Percentiles rank a stretch among this genome's conserved stretches.
phyloP scores from a whole-genome alignment of 37 sponge, comb jelly and placozoan species.

The Mnemiopsis leidyi region DNA sequence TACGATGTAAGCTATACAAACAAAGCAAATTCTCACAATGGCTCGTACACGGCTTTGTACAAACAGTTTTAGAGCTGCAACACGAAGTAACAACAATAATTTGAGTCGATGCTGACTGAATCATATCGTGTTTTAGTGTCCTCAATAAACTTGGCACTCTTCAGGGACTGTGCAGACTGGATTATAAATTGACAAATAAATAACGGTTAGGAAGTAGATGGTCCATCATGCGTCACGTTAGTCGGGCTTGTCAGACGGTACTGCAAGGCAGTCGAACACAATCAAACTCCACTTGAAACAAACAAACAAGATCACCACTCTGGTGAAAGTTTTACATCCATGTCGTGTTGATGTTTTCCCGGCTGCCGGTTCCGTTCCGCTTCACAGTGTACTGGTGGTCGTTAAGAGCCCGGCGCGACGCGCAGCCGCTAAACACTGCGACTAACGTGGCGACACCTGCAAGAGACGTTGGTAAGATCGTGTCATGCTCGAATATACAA shows the following conservation, averaged over 20 bases:
- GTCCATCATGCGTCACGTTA: no score
- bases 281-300: not conserved
- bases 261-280: no score
- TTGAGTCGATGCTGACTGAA: not conserved
- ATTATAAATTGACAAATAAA: not conserved
- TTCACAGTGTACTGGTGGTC: slow-evolving; percentile 54
- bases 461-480: not conserved
- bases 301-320: not conserved
- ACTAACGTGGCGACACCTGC: not conserved
- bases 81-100: not conserved
- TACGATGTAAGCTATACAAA: not conserved
- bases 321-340: slow-evolving; percentile 7
- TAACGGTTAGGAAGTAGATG: not conserved
- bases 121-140: not conserved
- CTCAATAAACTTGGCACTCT: not conserved
- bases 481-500: no score
- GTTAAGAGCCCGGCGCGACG: slow-evolving; percentile 2
- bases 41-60: not conserved
- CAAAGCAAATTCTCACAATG: not conserved
- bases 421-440: slow-evolving; percentile 38
- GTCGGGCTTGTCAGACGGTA: no score
- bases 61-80: not conserved
- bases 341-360: slow-evolving; percentile 47
- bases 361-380: slow-evolving; percentile 23
- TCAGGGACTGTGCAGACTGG: not conserved